Conservation (phyloP, 2,888 invertebrate genomes). For the Tromatobia lineatoria region DNA sequence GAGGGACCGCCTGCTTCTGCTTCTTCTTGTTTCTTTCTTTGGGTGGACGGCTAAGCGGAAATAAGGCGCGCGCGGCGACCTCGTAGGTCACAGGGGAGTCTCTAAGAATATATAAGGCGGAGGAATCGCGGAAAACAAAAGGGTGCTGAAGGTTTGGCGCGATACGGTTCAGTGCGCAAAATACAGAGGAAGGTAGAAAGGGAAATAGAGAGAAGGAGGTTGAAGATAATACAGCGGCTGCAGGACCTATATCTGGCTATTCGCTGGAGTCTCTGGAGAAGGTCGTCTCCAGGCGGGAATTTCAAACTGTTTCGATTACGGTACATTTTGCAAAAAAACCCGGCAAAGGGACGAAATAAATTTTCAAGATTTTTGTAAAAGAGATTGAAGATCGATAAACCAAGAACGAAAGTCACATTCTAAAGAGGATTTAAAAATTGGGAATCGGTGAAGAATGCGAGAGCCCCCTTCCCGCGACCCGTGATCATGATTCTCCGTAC, state of each 20-base stretch:
- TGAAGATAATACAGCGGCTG: background rate
- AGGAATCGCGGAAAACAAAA: conserved; percentile 19
- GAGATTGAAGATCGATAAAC: background rate
- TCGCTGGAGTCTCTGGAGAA: background rate
- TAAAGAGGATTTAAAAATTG: conserved; percentile 35
- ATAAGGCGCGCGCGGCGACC: conserved; percentile 37
- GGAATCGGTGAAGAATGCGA: conserved; percentile 78
- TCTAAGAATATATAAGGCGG: conserved; percentile 42
- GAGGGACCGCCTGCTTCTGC: conserved; percentile 7
- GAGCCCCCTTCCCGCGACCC: conserved; percentile 78
- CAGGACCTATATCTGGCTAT: background rate
- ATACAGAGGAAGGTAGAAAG: background rate
- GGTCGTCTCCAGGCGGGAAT: conserved; percentile 33
- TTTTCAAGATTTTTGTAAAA: background rate
- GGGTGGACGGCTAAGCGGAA: conserved; percentile 16
- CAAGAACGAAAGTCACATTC: conserved; percentile 5
- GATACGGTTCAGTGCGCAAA: conserved; percentile 25
- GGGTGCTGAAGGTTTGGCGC: conserved; percentile 5
- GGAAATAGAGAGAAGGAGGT: background rate
- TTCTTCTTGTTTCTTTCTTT: conserved; percentile 6
- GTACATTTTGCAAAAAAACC: background rate
- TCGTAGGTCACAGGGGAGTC: conserved; percentile 41
- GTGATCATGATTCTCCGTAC: conserved; percentile 84
- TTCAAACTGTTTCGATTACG: conserved; percentile 21
- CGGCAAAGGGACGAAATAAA: background rate